phyloP scores from a whole-genome alignment of 2,797 vertebrate genomes.

The Coilia nasus region DNA sequence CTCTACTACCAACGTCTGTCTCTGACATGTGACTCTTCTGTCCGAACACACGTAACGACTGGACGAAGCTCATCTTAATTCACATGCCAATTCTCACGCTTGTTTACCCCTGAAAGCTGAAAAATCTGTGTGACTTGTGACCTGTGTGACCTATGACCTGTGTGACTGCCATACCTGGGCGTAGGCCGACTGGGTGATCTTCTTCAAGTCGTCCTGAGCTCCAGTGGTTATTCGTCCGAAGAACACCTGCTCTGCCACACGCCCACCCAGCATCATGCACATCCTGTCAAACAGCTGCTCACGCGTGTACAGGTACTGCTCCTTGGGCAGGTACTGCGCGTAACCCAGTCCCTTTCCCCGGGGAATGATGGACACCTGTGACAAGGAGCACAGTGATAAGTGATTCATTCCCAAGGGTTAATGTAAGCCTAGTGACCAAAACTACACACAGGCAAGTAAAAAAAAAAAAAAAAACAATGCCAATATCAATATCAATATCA shows the following conservation, averaged over 20 bases:
- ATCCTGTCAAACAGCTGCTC: slow-evolving; percentile 81
- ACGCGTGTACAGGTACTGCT: slow-evolving; percentile 77
- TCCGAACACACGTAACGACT: neutral
- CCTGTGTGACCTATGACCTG: no score
- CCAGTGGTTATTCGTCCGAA: slow-evolving; percentile 76
- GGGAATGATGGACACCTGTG: slow-evolving; percentile 80
- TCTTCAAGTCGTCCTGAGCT: slow-evolving; percentile 80
- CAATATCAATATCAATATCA: no score
- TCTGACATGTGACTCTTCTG: neutral
- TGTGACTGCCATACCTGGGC: slow-evolving; percentile 72
- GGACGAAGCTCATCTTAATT: neutral
- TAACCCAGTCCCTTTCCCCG: slow-evolving; percentile 76
- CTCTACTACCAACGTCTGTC: neutral
- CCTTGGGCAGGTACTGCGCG: slow-evolving; percentile 80
- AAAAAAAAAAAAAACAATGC: no score
- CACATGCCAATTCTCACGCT: neutral
- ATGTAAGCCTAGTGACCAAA: neutral
- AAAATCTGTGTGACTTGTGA: no score
- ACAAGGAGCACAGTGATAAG: neutral
- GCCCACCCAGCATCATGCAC: slow-evolving; percentile 81
- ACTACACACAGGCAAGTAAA: neutral
- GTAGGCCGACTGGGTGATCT: slow-evolving; percentile 79
- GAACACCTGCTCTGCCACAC: slow-evolving; percentile 79
- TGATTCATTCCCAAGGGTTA: neutral
- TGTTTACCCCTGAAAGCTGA: neutral